Conservation (phyloP, 2,888 invertebrate genomes). For the Vannuccia rotundouncinata region DNA sequence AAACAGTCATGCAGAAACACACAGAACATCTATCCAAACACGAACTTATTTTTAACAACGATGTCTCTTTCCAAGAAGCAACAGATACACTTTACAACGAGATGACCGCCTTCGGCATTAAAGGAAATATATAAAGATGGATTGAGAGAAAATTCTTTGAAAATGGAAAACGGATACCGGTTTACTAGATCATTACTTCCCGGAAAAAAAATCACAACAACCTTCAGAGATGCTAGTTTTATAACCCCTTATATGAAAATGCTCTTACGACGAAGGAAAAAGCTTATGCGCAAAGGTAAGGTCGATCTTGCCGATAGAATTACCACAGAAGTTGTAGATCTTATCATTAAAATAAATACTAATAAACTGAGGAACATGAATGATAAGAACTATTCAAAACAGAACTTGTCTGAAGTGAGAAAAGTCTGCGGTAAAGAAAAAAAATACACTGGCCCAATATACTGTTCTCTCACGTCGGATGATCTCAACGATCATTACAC, state of each 20-base stretch:
- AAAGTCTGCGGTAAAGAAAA: not conserved
- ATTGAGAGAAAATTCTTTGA: too few relatives aligned
- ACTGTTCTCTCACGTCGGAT: constrained; percentile 1
- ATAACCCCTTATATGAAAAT: not conserved
- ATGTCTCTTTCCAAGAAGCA: constrained; percentile 5
- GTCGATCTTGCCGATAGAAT: not conserved
- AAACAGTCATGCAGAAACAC: not conserved
- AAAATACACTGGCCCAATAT: constrained; percentile 3
- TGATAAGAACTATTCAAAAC: not conserved
- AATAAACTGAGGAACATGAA: constrained; percentile 13
- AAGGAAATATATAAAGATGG: too few relatives aligned
- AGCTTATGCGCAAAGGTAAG: constrained; percentile 9
- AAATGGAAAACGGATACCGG: too few relatives aligned
- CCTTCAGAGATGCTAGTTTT: not conserved
- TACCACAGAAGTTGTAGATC: not conserved
- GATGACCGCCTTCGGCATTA: not conserved
- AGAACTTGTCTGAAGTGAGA: constrained; percentile 18
- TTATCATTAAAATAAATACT: not conserved
- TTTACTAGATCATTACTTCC: not conserved
- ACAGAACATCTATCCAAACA: not conserved
- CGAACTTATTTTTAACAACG: not conserved
- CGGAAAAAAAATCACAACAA: constrained; percentile 6
- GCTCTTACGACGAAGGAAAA: not conserved
- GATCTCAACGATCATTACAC: constrained; percentile 10
- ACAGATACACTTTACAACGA: not conserved